Evolutionary conservation across 2,797 vertebrate species (phyloP).

Genomic region (Percopsis omiscomaycus): DNA sequence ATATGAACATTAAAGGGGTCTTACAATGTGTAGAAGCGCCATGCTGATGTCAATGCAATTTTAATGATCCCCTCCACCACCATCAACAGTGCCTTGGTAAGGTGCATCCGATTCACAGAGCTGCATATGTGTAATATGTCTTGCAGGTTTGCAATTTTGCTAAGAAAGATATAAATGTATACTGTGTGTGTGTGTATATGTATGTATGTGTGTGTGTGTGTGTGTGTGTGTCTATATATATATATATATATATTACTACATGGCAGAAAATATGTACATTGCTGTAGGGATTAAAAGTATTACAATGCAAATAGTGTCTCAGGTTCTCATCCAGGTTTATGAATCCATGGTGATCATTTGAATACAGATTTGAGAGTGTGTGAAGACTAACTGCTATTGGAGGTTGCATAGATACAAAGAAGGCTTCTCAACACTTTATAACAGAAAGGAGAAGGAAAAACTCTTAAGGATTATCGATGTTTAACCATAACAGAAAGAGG

Average conservation of each 20-base stretch:
- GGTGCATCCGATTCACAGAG: slow-evolving; percentile 24
- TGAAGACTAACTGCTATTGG: slow-evolving; percentile 37
- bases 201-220: too few species aligned
- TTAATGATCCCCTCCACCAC: slow-evolving; percentile 62
- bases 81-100: not conserved
- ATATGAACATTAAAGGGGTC: slow-evolving; percentile 68
- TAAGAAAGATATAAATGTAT: not conserved
- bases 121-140: slow-evolving; percentile 1
- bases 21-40: slow-evolving; percentile 50
- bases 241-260: too few species aligned
- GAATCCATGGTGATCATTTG: not conserved
- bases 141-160: slow-evolving; percentile 2
- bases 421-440: slow-evolving; percentile 25
- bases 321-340: not conserved
- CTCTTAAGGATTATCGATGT: slow-evolving; percentile 6
- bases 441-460: slow-evolving; percentile 41
- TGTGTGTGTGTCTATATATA: too few species aligned
- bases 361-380: not conserved
- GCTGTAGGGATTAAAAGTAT: not conserved
- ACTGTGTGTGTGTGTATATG: too few species aligned
- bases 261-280: not conserved
- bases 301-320: not conserved
- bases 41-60: slow-evolving; percentile 64
- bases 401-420: slow-evolving; percentile 42
- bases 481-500: slow-evolving; percentile 21